These are phyloP conservation scores for Macroglossus sobrinus DNA, from an alignment of 2,113 vertebrate genomes.

Conservation along the genomic window DNA sequence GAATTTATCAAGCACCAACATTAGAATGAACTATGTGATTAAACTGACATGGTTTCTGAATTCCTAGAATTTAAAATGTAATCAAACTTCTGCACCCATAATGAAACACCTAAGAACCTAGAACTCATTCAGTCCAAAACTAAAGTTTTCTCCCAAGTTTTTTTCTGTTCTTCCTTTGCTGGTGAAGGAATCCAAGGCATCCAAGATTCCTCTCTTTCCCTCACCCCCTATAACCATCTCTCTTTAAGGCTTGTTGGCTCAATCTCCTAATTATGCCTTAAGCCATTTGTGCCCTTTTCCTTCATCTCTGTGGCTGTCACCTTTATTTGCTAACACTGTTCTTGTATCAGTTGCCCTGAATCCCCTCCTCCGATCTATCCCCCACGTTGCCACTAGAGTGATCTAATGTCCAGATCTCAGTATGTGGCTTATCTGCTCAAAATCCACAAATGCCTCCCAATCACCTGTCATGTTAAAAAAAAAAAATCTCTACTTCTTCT, in stretches of 20 bases:
- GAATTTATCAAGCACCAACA: constrained; percentile 19
- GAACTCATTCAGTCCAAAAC: constrained; percentile 5
- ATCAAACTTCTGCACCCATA: not conserved
- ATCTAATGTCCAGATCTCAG: not conserved
- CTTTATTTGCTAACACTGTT: not conserved
- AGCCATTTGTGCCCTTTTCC: not conserved
- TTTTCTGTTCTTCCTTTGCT: not conserved
- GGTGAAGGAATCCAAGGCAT: not conserved
- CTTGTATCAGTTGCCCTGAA: not conserved
- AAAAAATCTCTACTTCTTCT: not conserved
- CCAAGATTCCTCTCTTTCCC: not conserved
- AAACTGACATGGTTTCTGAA: not conserved
- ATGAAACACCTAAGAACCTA: constrained; percentile 1
- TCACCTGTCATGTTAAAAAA: not conserved
- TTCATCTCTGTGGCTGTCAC: not conserved
- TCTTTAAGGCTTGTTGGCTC: not conserved
- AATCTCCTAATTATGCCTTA: not conserved
- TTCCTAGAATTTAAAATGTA: not conserved
- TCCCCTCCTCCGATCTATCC: not conserved
- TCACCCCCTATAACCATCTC: not conserved
- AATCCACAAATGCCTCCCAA: not conserved
- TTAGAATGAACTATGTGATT: constrained; percentile 28
- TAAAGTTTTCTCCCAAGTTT: not conserved
- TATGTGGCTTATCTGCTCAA: not conserved
- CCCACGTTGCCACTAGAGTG: not conserved